Evolutionary conservation across 2,797 vertebrate genomes (phyloP), one percentile per base, ranked within the genome.

Genomic region (Rhincodon typus): DNA sequence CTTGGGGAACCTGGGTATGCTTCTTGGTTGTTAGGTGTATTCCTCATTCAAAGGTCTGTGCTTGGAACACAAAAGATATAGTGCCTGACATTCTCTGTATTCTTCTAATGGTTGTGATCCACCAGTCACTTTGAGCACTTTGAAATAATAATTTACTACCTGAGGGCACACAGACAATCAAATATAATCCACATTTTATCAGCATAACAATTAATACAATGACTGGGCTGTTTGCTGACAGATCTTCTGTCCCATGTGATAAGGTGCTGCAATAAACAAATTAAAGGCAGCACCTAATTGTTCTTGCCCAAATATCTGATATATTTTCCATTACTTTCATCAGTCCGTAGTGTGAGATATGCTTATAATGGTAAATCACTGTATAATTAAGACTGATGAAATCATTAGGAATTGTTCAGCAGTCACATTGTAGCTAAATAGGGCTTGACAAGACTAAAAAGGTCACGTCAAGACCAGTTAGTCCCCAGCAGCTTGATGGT

Each of bases 381-480:
- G 96, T 96, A 97, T 97, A 98, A 98, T 98, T 98, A 98, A 98
- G 98, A 98, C 97, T 97, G 97, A 98, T 98, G 97, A 98, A 98
- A 98, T 97, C 97, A 98, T 98, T 98, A 98, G 95, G 95, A 95
- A 96, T 96, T 96, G 96, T 98, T 97, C 98, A 98, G 98, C 97
- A 98, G 97, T 97, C 96, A 96, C 94, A 95, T 96, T 97, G 98
- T 98, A 97, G 97, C 97, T 97, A 97, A 97, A 97, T 96, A 97
- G 97, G 98, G 96, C 97, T 97, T 98, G 96, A 96, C 97, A 97
- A 97, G 96, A 96, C 97, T 97, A 97, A 97, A 98, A 98, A 98
- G 97, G 97, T 97, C 98, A 97, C 98, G 97, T 98, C 98, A 97
- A 96, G 96, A 97, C 98, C 97, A 97, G 97, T 98, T 98, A 97